Base-by-base conservation (phyloP, 64 coral and sea anemone genomes). In the Porites australiensis region DNA sequence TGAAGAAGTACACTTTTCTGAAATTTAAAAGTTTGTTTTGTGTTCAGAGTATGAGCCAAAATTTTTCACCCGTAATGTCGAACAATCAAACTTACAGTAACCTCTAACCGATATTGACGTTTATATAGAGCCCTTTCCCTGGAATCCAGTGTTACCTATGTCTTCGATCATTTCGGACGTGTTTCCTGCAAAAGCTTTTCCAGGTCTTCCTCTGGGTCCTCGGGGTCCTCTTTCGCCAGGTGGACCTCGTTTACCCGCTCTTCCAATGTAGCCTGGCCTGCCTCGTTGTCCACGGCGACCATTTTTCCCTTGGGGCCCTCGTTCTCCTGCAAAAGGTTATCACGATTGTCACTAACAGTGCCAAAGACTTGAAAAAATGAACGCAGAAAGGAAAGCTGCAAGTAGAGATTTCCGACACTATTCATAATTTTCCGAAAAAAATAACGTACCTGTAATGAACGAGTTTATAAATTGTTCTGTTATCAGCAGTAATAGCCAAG, bases 181-280 rank as follows among this genome's bases (percentile, higher is more conserved):
- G 37, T 96, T 96, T 20, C 94, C 94, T 4, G 90, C 50, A 77
- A 96, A 89, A 53, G 77, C 83, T 77, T 72, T 96, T 77, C 94
- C 94, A 15, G 89, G 77, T 58, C 12, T 60, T 6, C 94, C 94
- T 79, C 62, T 70, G 0, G 60, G 86, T 57, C 94, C 94, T 69
- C 67, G 69, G 21, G 69, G 85, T 50, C 94, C 94, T 3, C 52
- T 50, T 18, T 77, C 16, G 2, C 94, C 94, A 43, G 79, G 62
- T 4, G 79, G 79, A 5, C 94, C 94, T 54, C 69, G 76, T 55
- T 88, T 88, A 7, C 94, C 94, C 6, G 85, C 15, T 46, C 52
- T 86, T 49, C 94, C 94, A 22, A 72, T 82, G 52, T 85, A 88
- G 51, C 95, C 95, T 93, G 87, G 64, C 18, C 53, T 67, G 16